These are phyloP conservation scores for Morelia viridis DNA, from an alignment of 2,797 vertebrate species.

Conservation along the genomic window DNA sequence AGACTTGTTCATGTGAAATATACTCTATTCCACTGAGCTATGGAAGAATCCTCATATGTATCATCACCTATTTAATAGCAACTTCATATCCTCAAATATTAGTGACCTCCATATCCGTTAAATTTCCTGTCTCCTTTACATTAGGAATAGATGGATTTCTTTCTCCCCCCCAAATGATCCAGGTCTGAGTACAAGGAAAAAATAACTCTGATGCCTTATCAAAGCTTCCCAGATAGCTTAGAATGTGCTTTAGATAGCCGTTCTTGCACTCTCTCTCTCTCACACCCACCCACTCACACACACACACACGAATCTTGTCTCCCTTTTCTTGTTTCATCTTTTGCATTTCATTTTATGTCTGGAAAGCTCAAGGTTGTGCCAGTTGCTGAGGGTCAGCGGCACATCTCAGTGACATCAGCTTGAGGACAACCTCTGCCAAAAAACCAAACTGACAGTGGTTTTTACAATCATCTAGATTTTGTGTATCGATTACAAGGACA, in stretches of 20 bases:
- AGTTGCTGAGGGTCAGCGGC: constrained; percentile 12
- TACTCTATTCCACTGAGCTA: neutral
- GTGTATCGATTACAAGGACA: constrained; percentile 42
- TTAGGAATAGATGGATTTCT: neutral
- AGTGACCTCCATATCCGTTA: neutral
- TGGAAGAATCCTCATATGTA: neutral
- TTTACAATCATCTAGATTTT: constrained; percentile 59
- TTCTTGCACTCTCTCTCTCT: no score
- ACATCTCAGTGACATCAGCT: constrained; percentile 23
- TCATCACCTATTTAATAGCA: no score
- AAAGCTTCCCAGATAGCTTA: no score
- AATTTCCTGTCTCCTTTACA: neutral
- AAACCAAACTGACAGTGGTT: constrained; percentile 50
- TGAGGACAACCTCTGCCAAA: constrained; percentile 40
- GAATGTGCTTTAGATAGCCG: no score
- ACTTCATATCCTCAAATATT: neutral
- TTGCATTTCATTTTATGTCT: constrained; percentile 12
- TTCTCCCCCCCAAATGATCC: neutral
- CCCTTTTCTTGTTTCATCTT: neutral
- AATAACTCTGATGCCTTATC: neutral
- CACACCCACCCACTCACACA: no score
- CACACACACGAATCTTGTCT: fast-evolving
- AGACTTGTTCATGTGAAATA: neutral
- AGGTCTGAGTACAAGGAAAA: no score
- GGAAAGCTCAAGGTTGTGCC: constrained; percentile 12